Base-by-base conservation (phyloP, 2,888 invertebrate genomes). In the Xanthorhoe spadicearia region DNA sequence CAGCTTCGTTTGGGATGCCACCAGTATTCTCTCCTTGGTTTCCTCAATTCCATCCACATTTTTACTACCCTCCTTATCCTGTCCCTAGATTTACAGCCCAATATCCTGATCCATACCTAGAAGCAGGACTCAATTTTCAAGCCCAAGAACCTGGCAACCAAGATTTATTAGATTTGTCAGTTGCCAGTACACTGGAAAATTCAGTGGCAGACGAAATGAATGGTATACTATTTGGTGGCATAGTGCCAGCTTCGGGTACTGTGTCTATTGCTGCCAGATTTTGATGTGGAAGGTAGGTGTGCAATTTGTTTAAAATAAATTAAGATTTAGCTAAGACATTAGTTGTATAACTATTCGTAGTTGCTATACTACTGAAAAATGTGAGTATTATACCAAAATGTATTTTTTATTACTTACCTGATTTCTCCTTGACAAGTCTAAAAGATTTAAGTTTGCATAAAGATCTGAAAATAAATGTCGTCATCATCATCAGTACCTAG, bases 251-350 rank as follows among this genome's bases (percentile, higher is more conserved):
- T 0, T 56, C 55, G 32, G 76, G 76, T 0, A 57, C 59, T 46
- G 64, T 76, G 13, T 66, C 52, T 0, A 72, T 76, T 59, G 64
- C 64, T 10, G 69, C 69, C 2, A 66, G 23, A 57, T 76, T 62
- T 69, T 76, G 56, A 72, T 53, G 1, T n/a, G 13, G 46, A 3
- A 17, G 15, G 17, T 15, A 23, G 1, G 23, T 23, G 23, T 23
- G 1, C 4, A 23, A 23, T 23, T 23, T 23, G 23, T 23, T 1
- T 23, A 4, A 23, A 23, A 3, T 23, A 23, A 23, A 23, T 23
- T n/a, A n/a, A n/a, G n/a, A n/a, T n/a, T n/a, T n/a, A n/a, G n/a
- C n/a, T n/a, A n/a, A n/a, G n/a, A 23, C 23, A 3, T 23, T 23
- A 23, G 23, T 23, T 4, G 23, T 23, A 23, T 23, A 23, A 23